Evolutionary conservation across 2,888 invertebrate genomes (phyloP).

Genomic region (Synanthedon andrenaeformis): DNA sequence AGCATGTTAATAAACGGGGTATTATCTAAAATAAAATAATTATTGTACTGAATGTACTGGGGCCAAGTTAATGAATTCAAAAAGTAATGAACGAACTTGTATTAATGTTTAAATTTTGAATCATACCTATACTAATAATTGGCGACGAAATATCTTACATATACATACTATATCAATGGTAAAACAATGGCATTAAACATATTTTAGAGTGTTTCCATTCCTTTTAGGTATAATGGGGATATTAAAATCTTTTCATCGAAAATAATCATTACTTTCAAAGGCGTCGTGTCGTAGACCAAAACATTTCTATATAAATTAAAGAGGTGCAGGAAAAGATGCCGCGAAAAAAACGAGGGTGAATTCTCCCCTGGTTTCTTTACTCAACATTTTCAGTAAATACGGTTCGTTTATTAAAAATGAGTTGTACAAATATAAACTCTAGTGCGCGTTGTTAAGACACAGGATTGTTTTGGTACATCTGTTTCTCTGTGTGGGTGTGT

Average conservation of each 20-base stretch:
- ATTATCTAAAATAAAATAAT: too few species aligned
- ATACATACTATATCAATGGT: too few species aligned
- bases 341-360: slow-evolving; percentile 47
- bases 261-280: slow-evolving; percentile 43
- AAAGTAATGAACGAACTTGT: too few species aligned
- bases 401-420: slow-evolving; percentile 22
- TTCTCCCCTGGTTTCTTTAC: slow-evolving; percentile 59
- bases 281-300: slow-evolving; percentile 48
- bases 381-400: slow-evolving; percentile 61
- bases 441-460: slow-evolving; percentile 19
- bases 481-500: slow-evolving; percentile 11
- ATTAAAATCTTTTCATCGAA: slow-evolving; percentile 28
- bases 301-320: slow-evolving; percentile 69
- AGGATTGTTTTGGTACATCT: slow-evolving; percentile 15
- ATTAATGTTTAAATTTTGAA: too few species aligned
- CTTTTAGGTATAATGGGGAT: background rate
- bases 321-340: slow-evolving; percentile 51
- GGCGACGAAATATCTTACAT: too few species aligned
- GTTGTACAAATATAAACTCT: slow-evolving; percentile 30
- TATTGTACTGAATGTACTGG: too few species aligned
- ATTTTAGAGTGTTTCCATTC: too few species aligned
- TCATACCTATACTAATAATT: too few species aligned
- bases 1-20: too few species aligned
- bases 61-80: too few species aligned
- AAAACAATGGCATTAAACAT: too few species aligned